Base-by-base conservation (phyloP, 2,797 vertebrate genomes). In the Phalloptychus januarius region DNA sequence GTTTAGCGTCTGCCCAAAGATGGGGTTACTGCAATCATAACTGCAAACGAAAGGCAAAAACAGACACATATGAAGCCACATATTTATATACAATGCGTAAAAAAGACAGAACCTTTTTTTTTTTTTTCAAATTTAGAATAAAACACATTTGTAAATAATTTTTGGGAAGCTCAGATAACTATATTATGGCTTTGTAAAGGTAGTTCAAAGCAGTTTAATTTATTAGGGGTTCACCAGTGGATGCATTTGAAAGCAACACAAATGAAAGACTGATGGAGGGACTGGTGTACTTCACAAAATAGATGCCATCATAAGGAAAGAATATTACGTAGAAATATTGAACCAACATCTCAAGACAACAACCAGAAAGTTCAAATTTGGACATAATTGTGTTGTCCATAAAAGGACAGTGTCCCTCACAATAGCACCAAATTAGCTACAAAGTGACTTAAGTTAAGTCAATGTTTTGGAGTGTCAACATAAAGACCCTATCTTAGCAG, bases 11-110 rank as follows among this genome's bases (percentile, higher is more conserved):
- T 93, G 95, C 12, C 97, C 97, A 52, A 95, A 98, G 75, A 99
- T 94, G 6, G 96, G 94, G 77, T 99, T 99, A 79, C 95, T 91
- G 92, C 97, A 99, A 72, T 98, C 98, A 88, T 94, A 98, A 86
- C 98, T 99, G 82, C 5, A 85, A 75, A 63, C 25, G 7, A 63
- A 76, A 48, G 25, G 45, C 42, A 69, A 45, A 45, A 2, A 46
- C 0, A 56, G 3, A 0, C n/a, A 23, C 48, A 1, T 3, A 65
- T 38, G 44, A 69, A 72, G 3, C 11, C 2, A 45, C 33, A 3
- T 15, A 2, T n/a, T 44, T 42, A 16, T 25, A 70, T 3, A 15
- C 65, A 69, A n/a, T 16, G 38, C 1, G 1, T 69, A 69, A 69
- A 69, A n/a, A 25, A 69, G 23, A 44, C 20, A 67, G 4, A 65